phyloP scores from a whole-genome alignment of 2,888 invertebrate genomes.

The Euphydryas editha region DNA sequence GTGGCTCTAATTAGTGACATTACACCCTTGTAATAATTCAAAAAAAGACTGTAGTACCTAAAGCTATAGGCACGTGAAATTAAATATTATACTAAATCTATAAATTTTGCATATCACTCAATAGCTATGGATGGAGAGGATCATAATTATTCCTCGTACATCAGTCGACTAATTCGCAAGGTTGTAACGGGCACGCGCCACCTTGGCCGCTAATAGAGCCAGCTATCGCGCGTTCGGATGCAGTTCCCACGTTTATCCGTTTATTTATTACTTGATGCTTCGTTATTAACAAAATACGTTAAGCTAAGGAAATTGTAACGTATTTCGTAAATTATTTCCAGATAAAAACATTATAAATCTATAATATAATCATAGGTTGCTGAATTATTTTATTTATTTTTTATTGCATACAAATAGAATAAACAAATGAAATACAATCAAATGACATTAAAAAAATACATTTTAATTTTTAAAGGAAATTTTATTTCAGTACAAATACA shows the following conservation, averaged over 20 bases:
- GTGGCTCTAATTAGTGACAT: no score
- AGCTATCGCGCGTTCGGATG: slow-evolving; percentile 66
- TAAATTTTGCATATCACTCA: slow-evolving; percentile 46
- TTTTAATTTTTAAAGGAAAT: no score
- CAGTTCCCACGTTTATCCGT: slow-evolving; percentile 63
- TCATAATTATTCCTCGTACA: slow-evolving; percentile 50
- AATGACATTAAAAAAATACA: no score
- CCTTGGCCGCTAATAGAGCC: slow-evolving; percentile 73
- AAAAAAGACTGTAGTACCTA: no score
- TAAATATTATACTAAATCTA: slow-evolving; percentile 1
- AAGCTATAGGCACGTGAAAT: no score
- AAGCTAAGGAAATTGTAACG: neutral
- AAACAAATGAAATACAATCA: no score
- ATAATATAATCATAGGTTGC: neutral
- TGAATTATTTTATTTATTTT: no score
- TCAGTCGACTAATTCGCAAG: slow-evolving; percentile 70
- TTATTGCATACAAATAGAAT: no score
- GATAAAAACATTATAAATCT: neutral
- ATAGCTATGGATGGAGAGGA: slow-evolving; percentile 51
- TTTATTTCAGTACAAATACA: no score
- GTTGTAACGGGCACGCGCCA: slow-evolving; percentile 68
- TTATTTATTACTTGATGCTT: slow-evolving; percentile 15
- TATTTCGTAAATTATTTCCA: neutral
- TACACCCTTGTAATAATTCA: no score
- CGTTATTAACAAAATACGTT: neutral